phyloP scores from a whole-genome alignment of 2,797 vertebrate genomes.

The Sylvia borin region DNA sequence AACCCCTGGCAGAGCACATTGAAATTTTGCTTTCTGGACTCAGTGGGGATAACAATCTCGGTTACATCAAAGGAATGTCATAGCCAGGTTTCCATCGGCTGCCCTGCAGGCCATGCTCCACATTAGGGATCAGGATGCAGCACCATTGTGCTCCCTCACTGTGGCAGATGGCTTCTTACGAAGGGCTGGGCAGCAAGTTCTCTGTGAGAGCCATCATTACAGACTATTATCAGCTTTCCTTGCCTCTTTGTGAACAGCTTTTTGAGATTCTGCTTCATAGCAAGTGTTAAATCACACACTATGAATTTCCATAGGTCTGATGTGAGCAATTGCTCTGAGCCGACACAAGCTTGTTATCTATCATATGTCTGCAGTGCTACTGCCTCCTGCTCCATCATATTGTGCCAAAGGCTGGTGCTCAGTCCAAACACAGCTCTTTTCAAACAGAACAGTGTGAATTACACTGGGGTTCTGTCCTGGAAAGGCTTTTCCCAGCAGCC shows the following conservation, averaged over 20 bases:
- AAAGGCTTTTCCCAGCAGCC: not conserved
- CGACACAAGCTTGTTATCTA: not conserved
- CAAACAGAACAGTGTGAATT: not conserved
- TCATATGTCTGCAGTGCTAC: not conserved
- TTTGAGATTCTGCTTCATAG: not conserved
- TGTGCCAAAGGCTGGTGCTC: not conserved
- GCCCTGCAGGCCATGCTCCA: not conserved
- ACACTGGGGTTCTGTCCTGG: not conserved
- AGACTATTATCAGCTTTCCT: not conserved
- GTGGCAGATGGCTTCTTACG: not conserved
- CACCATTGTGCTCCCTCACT: not conserved
- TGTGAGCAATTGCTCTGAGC: not conserved
- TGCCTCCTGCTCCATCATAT: not conserved
- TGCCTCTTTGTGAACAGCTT: constrained; percentile 1
- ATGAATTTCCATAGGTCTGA: not conserved
- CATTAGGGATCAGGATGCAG: not conserved
- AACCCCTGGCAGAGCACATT: not conserved
- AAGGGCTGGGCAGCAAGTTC: not conserved
- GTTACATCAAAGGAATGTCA: not conserved
- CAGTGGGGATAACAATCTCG: fast-evolving
- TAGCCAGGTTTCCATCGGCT: not conserved
- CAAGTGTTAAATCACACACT: constrained; percentile 15
- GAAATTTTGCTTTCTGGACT: not conserved
- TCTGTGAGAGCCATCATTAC: not conserved
- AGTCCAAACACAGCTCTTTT: not conserved